These are phyloP conservation scores for human (Homo sapiens) DNA, from an alignment of 2,113 vertebrate species.

Conservation along the genomic window GRCh38 chr3:83675501-83676000, in stretches of 20 bases:
- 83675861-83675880: neutral
- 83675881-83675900: neutral
- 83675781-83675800: neutral
- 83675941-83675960: neutral
- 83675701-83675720: neutral
- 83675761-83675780: neutral
- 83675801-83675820: neutral
- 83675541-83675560: neutral
- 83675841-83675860: neutral
- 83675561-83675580: neutral
- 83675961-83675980: neutral
- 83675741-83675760: neutral
- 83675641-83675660: neutral
- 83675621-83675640: neutral
- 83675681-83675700: neutral
- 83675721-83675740: neutral
- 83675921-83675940: neutral
- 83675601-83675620: neutral
- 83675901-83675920: neutral
- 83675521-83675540: accelerated
- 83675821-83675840: neutral
- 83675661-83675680: neutral
- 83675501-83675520: neutral
- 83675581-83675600: neutral
- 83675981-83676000: neutral